Evolutionary conservation across 2,888 invertebrate genomes (phyloP).

Genomic region (Tinea trinotella): DNA sequence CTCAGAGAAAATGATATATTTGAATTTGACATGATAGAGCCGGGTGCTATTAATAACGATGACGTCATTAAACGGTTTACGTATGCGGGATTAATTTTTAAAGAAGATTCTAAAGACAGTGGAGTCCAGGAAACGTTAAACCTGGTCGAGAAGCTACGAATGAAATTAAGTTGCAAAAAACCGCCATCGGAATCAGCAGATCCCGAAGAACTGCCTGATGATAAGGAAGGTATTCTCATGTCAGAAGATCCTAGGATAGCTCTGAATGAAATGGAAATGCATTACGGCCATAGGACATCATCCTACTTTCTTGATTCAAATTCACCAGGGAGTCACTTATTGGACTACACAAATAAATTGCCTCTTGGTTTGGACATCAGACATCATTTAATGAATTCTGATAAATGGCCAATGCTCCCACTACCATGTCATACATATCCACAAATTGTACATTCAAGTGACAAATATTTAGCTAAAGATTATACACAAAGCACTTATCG

Average conservation of each 20-base stretch:
- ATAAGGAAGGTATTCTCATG: conserved; percentile 6
- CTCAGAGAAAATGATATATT: conserved; percentile 75
- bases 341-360: not conserved
- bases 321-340: not conserved
- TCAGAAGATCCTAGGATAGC: not conserved
- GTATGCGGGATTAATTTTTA: conserved; percentile 76
- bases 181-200: conserved; percentile 63
- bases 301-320: not conserved
- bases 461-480: conserved; percentile 23
- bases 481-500: conserved; percentile 40
- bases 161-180: conserved; percentile 79
- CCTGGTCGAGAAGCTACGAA: conserved; percentile 86
- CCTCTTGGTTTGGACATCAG: not conserved
- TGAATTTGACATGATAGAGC: conserved; percentile 75
- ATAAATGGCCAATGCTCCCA: not conserved
- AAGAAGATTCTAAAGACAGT: conserved; percentile 83
- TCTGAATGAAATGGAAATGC: not conserved
- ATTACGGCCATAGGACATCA: not conserved
- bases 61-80: conserved; percentile 78
- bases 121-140: conserved; percentile 87
- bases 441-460: conserved; percentile 2
- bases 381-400: not conserved
- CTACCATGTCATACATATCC: conserved; percentile 2
- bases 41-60: conserved; percentile 78
- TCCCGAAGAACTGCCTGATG: conserved; percentile 41